Evolutionary conservation across 2,888 invertebrate species (phyloP).

Genomic region (Phengaris arion): DNA sequence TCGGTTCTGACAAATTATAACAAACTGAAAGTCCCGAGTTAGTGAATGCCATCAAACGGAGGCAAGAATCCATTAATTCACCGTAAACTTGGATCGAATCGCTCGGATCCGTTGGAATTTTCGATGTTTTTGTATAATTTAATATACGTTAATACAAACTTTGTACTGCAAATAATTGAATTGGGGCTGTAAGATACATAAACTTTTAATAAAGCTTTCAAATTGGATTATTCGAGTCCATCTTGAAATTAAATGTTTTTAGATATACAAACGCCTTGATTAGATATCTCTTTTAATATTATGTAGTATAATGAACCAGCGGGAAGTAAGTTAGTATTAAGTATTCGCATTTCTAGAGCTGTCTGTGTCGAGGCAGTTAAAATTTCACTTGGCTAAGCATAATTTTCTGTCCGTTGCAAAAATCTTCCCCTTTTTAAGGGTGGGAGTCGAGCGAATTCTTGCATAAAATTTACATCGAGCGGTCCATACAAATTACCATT

Average conservation of each 20-base stretch:
- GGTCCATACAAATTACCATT: conserved; percentile 80
- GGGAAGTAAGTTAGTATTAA: conserved; percentile 78
- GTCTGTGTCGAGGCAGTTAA: conserved; percentile 78
- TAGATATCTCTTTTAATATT: conserved; percentile 67
- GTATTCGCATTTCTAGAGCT: conserved; percentile 76
- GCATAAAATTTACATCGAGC: conserved; percentile 80
- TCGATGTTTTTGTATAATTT: conserved; percentile 39
- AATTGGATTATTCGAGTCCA: conserved; percentile 12
- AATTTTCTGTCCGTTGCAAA: conserved; percentile 78
- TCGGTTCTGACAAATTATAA: conserved; percentile 70
- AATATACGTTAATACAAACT: conserved; percentile 34
- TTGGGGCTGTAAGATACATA: neutral
- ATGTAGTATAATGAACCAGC: conserved; percentile 77
- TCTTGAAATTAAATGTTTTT: conserved; percentile 27
- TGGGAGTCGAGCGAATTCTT: conserved; percentile 74
- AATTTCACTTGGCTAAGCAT: conserved; percentile 80
- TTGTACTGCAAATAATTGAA: conserved; percentile 25
- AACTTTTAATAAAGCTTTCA: neutral
- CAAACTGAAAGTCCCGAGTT: conserved; percentile 65
- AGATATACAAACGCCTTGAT: conserved; percentile 56
- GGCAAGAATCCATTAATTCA: conserved; percentile 67
- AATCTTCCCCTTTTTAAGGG: conserved; percentile 73
- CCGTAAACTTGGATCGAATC: conserved; percentile 69
- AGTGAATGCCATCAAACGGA: conserved; percentile 57
- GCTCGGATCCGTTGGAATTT: conserved; percentile 54